Evolutionary conservation across 2,113 vertebrate species (phyloP), one percentile per base, ranked within the genome.

Genomic region (Neogale vison): DNA sequence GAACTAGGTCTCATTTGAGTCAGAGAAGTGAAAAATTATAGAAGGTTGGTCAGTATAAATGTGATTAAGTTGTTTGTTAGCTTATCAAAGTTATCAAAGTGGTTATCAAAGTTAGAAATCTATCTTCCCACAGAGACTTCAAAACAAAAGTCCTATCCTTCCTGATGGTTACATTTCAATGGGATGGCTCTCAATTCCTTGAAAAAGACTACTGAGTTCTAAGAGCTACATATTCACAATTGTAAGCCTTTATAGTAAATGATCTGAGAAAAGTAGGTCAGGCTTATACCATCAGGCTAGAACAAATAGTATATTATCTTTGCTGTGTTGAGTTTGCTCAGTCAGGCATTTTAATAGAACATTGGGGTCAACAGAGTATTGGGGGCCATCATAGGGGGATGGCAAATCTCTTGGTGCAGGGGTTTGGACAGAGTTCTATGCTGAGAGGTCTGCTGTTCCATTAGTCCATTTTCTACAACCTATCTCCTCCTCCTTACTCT

Each of bases 231-330:
- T 67, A 71, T 36, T 76, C 29, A 80, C 18, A 61, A 67, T 14
- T 65, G 26, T 57, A 96, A 57, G 21, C 65, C 50, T 80, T 87
- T 92, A 81, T 39, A 61, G 12, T 76, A 69, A 95, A 61, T 52
- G 21, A 47, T 95, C 42, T 92, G 24, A 81, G 83, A 80, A 95
- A 87, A 87, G 52, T 80, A 81, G 39, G 34, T 87, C 34, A 95
- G 14, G 26, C 6, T 21, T 26, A 26, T 91, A 50, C 67, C 34
- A 42, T 80, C 34, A 95, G 52, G 29, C 26, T 86, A 31, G 86
- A 91, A 86, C 52, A 87, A 86, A 80, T 15, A 72, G 61, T 61
- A 87, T 84, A 52, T 95, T 86, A 42, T 77, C 47, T 81, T 91
- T 91, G 39, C 14, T 42, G 18, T 39, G 87, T 65, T 71, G 52